Conservation (phyloP, 2,888 invertebrate species). For the Agriotes lineatus region DNA sequence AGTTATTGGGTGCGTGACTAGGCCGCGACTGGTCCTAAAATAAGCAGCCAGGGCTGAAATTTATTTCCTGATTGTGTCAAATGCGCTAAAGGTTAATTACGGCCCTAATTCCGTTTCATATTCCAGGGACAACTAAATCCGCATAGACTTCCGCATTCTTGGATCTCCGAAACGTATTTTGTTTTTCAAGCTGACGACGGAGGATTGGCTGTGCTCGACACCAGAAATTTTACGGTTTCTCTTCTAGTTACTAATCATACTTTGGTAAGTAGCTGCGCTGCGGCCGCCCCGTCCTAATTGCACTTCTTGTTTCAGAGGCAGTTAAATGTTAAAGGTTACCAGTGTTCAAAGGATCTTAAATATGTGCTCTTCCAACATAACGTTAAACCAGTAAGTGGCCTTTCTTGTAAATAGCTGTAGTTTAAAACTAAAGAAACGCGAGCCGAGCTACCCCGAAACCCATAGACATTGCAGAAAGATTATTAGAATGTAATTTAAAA, state of each 20-base stretch:
- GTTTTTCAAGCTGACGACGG: slow-evolving; percentile 91
- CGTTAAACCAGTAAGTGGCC: slow-evolving; percentile 82
- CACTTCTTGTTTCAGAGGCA: slow-evolving; percentile 76
- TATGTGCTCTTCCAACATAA: slow-evolving; percentile 91
- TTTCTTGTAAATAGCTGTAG: too few species aligned
- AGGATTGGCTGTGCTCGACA: slow-evolving; percentile 83
- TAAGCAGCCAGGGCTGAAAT: slow-evolving; percentile 5
- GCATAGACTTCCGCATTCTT: slow-evolving; percentile 77
- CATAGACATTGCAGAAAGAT: too few species aligned
- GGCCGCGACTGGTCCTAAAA: background rate
- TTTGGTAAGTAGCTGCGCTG: slow-evolving; percentile 74
- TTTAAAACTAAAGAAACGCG: too few species aligned
- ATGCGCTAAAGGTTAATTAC: slow-evolving; percentile 63
- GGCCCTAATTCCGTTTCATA: background rate
- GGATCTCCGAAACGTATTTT: slow-evolving; percentile 86
- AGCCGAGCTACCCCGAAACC: too few species aligned
- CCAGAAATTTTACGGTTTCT: slow-evolving; percentile 80
- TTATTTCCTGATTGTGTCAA: slow-evolving; percentile 61
- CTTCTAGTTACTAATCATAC: slow-evolving; percentile 90
- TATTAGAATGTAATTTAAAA: too few species aligned
- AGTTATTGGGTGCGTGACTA: slow-evolving; percentile 10
- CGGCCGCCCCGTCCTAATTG: too few species aligned
- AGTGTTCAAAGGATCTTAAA: slow-evolving; percentile 87
- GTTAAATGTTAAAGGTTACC: slow-evolving; percentile 88
- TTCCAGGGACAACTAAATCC: slow-evolving; percentile 63